Conservation (phyloP, 2,113 vertebrate species). For the Scolopax mira region DNA sequence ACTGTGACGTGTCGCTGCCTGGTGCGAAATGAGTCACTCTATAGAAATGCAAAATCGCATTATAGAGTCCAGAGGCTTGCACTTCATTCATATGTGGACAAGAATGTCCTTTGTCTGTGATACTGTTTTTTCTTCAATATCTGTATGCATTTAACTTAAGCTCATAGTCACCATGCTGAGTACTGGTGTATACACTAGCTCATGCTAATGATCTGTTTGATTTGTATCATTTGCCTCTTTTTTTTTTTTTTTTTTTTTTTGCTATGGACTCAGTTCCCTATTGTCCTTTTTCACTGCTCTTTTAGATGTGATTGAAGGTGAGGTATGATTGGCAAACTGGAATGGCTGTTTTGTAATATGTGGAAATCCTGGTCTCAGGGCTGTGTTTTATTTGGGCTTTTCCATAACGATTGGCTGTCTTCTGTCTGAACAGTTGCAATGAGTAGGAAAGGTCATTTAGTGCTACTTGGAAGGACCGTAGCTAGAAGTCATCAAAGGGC, state of each 20-base stretch:
- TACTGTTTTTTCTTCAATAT: constrained; percentile 15
- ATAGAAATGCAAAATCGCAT: constrained; percentile 50
- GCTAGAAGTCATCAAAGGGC: neutral
- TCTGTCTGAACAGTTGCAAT: neutral
- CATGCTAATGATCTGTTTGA: neutral
- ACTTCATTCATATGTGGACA: constrained; percentile 61
- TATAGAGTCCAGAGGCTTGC: constrained; percentile 37
- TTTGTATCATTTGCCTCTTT: neutral
- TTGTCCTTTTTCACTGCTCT: neutral
- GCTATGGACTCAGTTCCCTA: neutral
- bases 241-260: neutral
- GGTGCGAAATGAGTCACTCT: constrained; percentile 67
- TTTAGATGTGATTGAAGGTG: neutral
- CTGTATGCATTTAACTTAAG: neutral
- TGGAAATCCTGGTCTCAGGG: neutral
- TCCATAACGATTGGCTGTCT: neutral
- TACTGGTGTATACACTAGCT: neutral
- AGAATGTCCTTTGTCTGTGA: constrained; percentile 56
- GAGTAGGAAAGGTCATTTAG: neutral
- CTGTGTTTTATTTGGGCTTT: neutral
- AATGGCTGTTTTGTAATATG: neutral
- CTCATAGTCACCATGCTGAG: neutral
- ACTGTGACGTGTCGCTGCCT: constrained; percentile 62
- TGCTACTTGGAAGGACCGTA: neutral
- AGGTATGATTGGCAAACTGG: neutral